Evolutionary conservation across 1,140 invertebrate genomes (phyloP).

Genomic region (Dendroctonus valens): DNA sequence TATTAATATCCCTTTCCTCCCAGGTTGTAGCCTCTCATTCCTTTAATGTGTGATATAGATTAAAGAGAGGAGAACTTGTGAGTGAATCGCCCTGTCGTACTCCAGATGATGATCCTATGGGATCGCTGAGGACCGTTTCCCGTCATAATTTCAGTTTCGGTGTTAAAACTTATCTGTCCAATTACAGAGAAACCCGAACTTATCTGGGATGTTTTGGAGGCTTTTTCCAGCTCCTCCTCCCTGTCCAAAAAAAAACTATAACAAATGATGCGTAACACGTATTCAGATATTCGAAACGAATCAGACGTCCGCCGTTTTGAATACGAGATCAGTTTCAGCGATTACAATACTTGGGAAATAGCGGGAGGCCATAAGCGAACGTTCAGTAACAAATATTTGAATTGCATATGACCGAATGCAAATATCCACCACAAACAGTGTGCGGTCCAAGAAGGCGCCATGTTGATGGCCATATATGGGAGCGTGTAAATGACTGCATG

Average conservation of each 20-base stretch:
- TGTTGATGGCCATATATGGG: slow-evolving; percentile 41
- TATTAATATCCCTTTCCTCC: too few species aligned
- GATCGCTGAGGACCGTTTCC: too few species aligned
- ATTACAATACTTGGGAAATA: slow-evolving; percentile 22
- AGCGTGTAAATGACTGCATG: slow-evolving; percentile 43
- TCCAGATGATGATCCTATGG: too few species aligned
- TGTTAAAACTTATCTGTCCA: too few species aligned
- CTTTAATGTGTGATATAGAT: too few species aligned
- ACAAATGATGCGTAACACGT: slow-evolving; percentile 14
- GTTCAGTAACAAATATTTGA: slow-evolving; percentile 33
- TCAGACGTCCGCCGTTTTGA: slow-evolving; percentile 27
- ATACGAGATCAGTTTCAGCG: slow-evolving; percentile 25
- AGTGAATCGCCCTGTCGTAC: too few species aligned
- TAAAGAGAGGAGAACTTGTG: too few species aligned
- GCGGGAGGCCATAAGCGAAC: slow-evolving; percentile 16
- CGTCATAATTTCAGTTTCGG: too few species aligned
- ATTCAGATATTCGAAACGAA: slow-evolving; percentile 27
- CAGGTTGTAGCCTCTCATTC: too few species aligned
- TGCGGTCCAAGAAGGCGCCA: slow-evolving; percentile 39
- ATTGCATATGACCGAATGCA: slow-evolving; percentile 40
- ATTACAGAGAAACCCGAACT: too few species aligned
- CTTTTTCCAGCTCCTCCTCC: too few species aligned
- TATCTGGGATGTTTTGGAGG: too few species aligned
- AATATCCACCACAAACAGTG: slow-evolving; percentile 33
- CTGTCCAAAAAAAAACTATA: neutral